Percentiles rank a stretch among this genome's conserved stretches.
phyloP scores from a whole-genome alignment of 2,888 invertebrate species.

The Iselma pallidipennis region DNA sequence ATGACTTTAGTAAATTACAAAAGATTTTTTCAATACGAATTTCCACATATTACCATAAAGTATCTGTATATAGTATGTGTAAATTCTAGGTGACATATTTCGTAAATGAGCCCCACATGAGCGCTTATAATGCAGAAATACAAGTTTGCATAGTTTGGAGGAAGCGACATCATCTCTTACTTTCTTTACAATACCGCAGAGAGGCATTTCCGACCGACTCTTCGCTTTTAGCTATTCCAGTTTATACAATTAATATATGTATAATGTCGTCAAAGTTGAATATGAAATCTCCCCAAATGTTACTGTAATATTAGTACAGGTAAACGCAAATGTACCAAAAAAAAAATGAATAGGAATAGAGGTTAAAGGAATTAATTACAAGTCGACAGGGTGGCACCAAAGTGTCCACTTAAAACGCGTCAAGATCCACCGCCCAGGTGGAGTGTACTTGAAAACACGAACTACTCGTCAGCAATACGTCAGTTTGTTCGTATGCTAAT shows the following conservation, averaged over 20 bases:
- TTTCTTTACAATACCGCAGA: slow-evolving; percentile 32
- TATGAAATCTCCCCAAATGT: slow-evolving; percentile 17
- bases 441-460: slow-evolving; percentile 16
- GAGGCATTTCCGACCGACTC: slow-evolving; percentile 18
- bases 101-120: slow-evolving; percentile 35
- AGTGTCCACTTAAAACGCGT: slow-evolving; percentile 20
- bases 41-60: not conserved
- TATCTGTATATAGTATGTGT: not conserved
- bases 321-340: not conserved
- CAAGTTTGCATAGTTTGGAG: slow-evolving; percentile 29
- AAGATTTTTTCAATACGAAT: not conserved
- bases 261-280: slow-evolving; percentile 16
- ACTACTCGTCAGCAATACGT: slow-evolving; percentile 21
- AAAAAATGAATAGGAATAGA: not conserved
- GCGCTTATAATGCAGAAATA: slow-evolving; percentile 30
- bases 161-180: slow-evolving; percentile 14
- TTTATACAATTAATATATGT: slow-evolving; percentile 22
- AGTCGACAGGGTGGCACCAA: slow-evolving; percentile 11
- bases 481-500: slow-evolving; percentile 26
- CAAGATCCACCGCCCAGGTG: slow-evolving; percentile 10
- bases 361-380: slow-evolving; percentile 24
- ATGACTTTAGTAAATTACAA: not conserved
- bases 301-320: not conserved
- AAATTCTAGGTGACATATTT: not conserved
- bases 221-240: slow-evolving; percentile 21